phyloP scores from a whole-genome alignment of 2,797 vertebrate species.

The Phyllotis vaccarum region DNA sequence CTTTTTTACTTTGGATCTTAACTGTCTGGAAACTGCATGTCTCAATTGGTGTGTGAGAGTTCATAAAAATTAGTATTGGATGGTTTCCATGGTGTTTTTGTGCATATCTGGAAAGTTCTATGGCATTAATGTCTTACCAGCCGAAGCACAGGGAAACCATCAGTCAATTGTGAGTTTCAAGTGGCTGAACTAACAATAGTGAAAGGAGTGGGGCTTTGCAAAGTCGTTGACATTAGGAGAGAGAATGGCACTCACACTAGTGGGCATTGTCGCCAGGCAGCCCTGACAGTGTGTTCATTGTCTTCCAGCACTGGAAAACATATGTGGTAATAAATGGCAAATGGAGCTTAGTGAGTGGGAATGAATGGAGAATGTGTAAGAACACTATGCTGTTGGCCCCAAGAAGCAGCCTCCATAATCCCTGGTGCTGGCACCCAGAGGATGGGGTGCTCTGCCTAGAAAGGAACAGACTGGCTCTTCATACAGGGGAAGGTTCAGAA shows the following conservation, averaged over 20 bases:
- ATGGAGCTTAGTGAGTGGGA: not conserved
- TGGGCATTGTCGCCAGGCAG: not conserved
- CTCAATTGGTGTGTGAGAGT: not conserved
- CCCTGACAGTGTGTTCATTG: not conserved
- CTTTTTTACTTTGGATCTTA: not conserved
- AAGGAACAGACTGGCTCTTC: not conserved
- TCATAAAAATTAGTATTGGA: not conserved
- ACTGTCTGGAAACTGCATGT: not conserved
- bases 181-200: slow-evolving; percentile 29
- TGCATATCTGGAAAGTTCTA: not conserved
- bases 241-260: not conserved
- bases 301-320: slow-evolving; percentile 1
- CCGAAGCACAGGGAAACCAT: not conserved
- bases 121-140: not conserved
- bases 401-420: not conserved
- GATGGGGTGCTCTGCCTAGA: not conserved
- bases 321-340: not conserved
- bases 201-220: not conserved
- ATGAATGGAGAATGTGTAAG: not conserved
- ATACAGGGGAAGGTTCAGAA: not conserved
- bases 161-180: slow-evolving; percentile 34
- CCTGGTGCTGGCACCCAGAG: not conserved
- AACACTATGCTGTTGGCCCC: slow-evolving; percentile 43
- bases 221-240: not conserved
- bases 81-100: not conserved